These are phyloP conservation scores for Myiotriccus ornatus DNA, from an alignment of 2,797 vertebrate species.

Conservation along the genomic window DNA sequence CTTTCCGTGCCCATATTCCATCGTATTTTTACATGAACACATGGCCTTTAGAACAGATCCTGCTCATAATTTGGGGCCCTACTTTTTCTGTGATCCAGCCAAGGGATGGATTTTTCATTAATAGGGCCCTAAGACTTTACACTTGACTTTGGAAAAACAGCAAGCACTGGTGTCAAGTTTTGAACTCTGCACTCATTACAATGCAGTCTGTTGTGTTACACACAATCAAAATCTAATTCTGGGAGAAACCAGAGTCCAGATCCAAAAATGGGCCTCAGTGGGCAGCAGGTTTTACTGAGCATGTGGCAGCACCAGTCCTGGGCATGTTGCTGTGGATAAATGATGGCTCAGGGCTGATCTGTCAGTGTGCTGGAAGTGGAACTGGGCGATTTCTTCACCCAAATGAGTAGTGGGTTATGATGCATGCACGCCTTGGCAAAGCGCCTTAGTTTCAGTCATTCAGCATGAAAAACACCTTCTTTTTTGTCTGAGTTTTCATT, in stretches of 20 bases:
- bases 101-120: constrained; percentile 33
- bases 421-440: background rate
- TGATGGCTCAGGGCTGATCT: background rate
- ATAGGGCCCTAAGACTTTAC: constrained; percentile 2
- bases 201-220: background rate
- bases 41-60: constrained; percentile 20
- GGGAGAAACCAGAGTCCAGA: background rate
- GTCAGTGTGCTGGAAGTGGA: background rate
- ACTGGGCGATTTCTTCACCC: background rate
- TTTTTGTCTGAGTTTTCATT: background rate
- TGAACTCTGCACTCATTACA: background rate
- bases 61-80: constrained; percentile 6
- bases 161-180: background rate
- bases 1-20: background rate
- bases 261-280: background rate
- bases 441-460: background rate
- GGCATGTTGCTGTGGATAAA: background rate
- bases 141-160: constrained; percentile 24
- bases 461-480: background rate
- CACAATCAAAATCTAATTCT: background rate
- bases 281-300: background rate
- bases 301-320: background rate
- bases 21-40: constrained; percentile 5
- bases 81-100: background rate
- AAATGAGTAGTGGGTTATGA: background rate